Percentiles rank a stretch among this genome's conserved stretches.
Evolutionary conservation across 2,797 vertebrate genomes (phyloP).

Genomic region (Alauda arvensis): DNA sequence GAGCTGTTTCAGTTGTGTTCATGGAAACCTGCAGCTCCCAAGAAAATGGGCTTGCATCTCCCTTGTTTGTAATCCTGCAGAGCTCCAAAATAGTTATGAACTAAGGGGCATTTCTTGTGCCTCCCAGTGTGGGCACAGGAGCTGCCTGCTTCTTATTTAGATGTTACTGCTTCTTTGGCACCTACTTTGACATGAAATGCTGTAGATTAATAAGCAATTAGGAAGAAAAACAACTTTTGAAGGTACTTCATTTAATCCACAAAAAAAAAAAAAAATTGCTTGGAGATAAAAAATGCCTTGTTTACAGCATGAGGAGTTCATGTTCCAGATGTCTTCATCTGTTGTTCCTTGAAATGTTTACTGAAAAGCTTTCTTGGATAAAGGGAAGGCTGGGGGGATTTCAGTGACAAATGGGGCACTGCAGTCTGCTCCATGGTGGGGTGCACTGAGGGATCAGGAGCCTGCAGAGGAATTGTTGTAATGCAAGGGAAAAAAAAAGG

Average conservation of each 20-base stretch:
- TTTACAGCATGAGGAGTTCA: not conserved
- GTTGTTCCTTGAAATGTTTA: not conserved
- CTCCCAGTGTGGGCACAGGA: not conserved
- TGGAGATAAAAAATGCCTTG: not conserved
- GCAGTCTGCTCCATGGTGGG: not conserved
- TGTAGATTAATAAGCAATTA: not conserved
- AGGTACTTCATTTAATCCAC: not conserved
- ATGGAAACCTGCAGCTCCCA: not conserved
- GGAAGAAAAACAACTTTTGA: not conserved
- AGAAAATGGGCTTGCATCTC: not conserved
- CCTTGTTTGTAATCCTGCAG: not conserved
- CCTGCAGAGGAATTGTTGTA: not conserved
- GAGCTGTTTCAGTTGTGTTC: not conserved
- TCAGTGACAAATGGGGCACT: not conserved
- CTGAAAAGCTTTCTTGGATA: not conserved
- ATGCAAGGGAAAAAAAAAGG: not conserved
- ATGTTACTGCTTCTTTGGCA: not conserved
- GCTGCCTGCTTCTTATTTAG: not conserved
- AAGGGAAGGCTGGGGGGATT: not conserved
- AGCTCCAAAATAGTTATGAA: not conserved
- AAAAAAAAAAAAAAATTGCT: not conserved
- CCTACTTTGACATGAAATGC: not conserved
- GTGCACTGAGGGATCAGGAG: not conserved
- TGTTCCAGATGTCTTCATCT: not conserved
- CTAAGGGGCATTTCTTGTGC: not conserved